Evolutionary conservation across 2,797 vertebrate species (phyloP).

Genomic region (Tolypeutes matacus): DNA sequence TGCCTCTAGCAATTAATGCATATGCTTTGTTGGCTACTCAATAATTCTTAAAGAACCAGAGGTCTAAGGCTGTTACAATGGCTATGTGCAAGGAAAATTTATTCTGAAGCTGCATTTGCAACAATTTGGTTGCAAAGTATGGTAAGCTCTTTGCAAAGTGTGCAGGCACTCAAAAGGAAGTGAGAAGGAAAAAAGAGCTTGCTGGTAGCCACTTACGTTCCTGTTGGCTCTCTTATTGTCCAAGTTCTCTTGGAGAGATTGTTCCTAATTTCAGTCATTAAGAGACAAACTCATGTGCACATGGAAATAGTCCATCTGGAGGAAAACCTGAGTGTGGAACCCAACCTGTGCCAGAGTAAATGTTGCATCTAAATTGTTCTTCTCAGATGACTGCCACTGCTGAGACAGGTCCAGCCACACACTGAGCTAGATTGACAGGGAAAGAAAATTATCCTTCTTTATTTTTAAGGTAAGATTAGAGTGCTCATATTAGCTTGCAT

Average conservation of each 20-base stretch:
- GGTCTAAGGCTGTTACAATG: neutral
- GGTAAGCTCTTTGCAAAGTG: neutral
- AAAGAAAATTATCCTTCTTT: conserved; percentile 57
- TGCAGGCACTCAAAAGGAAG: neutral
- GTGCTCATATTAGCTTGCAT: neutral
- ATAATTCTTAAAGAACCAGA: neutral
- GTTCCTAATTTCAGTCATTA: conserved; percentile 52
- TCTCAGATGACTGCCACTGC: conserved; percentile 55
- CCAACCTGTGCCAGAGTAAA: conserved; percentile 64
- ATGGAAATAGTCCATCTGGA: conserved; percentile 69
- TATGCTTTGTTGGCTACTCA: neutral
- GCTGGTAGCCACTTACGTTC: neutral
- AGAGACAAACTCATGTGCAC: conserved; percentile 45
- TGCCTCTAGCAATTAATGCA: neutral
- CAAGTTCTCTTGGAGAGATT: neutral
- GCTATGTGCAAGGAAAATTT: conserved; percentile 1
- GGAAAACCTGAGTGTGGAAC: conserved; percentile 46
- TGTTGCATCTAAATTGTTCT: conserved; percentile 60
- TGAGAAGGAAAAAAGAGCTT: neutral
- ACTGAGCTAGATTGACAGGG: conserved; percentile 49
- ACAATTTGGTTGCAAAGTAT: neutral
- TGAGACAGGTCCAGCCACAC: conserved; percentile 33
- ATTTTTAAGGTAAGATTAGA: neutral
- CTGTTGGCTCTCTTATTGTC: conserved; percentile 5
- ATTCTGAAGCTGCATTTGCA: neutral